Evolutionary conservation across 2,113 vertebrate species (phyloP).

Genomic region (Malurus cyaneus): DNA sequence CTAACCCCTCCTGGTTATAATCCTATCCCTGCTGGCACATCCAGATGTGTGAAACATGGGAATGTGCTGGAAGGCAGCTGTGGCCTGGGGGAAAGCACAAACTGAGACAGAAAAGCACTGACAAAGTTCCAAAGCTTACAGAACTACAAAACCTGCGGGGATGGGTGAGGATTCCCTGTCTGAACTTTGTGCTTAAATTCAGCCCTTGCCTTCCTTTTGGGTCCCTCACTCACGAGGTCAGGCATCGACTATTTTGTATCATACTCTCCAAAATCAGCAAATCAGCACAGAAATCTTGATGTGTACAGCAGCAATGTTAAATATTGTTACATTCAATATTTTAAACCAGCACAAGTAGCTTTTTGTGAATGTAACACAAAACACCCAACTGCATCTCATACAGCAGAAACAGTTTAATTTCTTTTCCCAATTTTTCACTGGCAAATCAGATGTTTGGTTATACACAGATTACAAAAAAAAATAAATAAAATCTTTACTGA

Average conservation of each 20-base stretch:
- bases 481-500: not conserved
- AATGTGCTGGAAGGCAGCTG: not conserved
- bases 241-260: not conserved
- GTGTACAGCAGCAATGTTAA: not conserved
- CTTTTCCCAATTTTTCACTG: not conserved
- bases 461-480: not conserved
- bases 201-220: not conserved
- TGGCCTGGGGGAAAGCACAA: not conserved
- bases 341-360: not conserved
- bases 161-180: not conserved
- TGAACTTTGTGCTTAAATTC: not conserved
- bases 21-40: rapidly evolving
- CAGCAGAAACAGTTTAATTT: not conserved
- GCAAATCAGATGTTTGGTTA: not conserved
- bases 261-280: not conserved
- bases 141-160: not conserved
- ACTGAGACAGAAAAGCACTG: not conserved
- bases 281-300: not conserved
- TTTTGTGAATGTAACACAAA: not conserved
- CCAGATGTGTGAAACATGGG: not conserved
- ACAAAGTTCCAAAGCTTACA: not conserved
- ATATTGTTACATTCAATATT: not conserved
- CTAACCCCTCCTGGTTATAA: not conserved
- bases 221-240: not conserved
- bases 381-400: not conserved